phyloP scores from a whole-genome alignment of 2,113 vertebrate genomes.

The Oryzias melastigma region DNA sequence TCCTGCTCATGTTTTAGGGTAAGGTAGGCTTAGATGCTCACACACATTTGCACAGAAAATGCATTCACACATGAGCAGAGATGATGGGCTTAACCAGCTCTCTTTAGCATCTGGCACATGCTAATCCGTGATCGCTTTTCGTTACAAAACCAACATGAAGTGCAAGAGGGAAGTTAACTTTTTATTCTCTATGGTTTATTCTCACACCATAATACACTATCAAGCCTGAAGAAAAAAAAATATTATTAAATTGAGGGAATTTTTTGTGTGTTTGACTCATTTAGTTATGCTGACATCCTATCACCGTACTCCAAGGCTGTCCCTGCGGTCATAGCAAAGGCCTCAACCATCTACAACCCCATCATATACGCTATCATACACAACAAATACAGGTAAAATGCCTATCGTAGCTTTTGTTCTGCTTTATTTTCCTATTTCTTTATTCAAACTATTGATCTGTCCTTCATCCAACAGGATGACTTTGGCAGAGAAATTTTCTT shows the following conservation, averaged over 20 bases:
- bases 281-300: slow-evolving; percentile 82
- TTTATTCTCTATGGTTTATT: background rate
- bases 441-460: background rate
- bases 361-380: slow-evolving; percentile 94
- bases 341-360: slow-evolving; percentile 93
- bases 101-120: slow-evolving; percentile 44
- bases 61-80: slow-evolving; percentile 4
- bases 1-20: slow-evolving; percentile 11
- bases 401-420: background rate
- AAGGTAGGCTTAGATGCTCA: background rate
- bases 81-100: slow-evolving; percentile 25
- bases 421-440: background rate
- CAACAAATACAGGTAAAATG: slow-evolving; percentile 87
- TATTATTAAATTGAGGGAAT: background rate
- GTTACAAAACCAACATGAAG: slow-evolving; percentile 10
- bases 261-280: slow-evolving; percentile 4
- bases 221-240: background rate
- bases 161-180: slow-evolving; percentile 8
- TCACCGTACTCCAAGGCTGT: slow-evolving; percentile 88
- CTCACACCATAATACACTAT: slow-evolving; percentile 1
- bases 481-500: slow-evolving; percentile 85
- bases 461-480: slow-evolving; percentile 77
- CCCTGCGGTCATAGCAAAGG: slow-evolving; percentile 92
- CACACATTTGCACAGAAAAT: slow-evolving; percentile 6
- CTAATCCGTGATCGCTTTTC: slow-evolving; percentile 35